Evolutionary conservation across 1,140 invertebrate species (phyloP), one percentile per base, ranked within the genome.

Genomic region (Helicoverpa armigera): DNA sequence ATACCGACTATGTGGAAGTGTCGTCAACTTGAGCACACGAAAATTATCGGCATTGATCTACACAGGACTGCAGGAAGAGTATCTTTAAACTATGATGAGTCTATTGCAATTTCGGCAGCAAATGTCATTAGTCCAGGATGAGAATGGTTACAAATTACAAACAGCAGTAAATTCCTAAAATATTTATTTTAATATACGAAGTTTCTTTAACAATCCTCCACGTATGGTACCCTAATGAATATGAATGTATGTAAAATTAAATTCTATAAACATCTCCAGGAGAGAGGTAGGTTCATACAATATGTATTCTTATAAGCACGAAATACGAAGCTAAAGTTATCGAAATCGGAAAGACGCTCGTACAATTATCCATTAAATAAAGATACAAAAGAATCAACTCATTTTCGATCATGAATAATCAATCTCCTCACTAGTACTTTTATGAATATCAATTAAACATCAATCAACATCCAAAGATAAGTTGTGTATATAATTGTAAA

Each of bases 161-260:
- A 72, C 83, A 85, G 85, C 80, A 73, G 72, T 81, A 63, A 84
- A 79, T 84, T 90, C 88, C 91, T 92, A 91, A 92, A 91, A 91
- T 93, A 92, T 92, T 91, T 91, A 91, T 89, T 92, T 91, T 82
- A 88, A 86, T 89, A 89, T 88, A 87, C 73, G 83, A 89, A 89
- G 88, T 89, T 88, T 43, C 5, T 43, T 43, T 90, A 93, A 94
- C 89, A 92, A 89, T 91, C 91, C 89, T 90, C 86, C 35, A 43
- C 35, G 35, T 43, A 43, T 43, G 35, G 63, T 91, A 86, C 23
- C 88, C 89, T 89, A 90, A 90, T 85, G 85, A 86, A 86, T 89
- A 81, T 82, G 54, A 86, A 81, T 87, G 84, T 86, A 87, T 86
- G 90, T 84, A 87, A 84, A 76, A 85, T 85, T 84, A 86, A 85